Evolutionary conservation across 2,113 vertebrate genomes (phyloP).

Genomic region (Daubentonia madagascariensis): DNA sequence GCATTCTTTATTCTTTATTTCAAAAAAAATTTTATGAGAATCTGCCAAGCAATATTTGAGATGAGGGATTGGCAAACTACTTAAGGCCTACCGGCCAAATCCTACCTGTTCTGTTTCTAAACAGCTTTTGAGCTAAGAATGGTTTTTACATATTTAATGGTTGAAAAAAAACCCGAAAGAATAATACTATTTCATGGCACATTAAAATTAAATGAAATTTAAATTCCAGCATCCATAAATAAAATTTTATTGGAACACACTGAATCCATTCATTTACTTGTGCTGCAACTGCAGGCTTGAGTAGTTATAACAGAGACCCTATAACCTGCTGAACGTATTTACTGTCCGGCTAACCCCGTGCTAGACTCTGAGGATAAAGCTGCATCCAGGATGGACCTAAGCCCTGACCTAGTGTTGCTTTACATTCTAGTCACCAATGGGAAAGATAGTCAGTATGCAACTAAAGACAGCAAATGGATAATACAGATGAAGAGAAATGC

Average conservation of each 20-base stretch:
- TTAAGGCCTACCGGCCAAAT: background rate
- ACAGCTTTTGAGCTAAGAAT: background rate
- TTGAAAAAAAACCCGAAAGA: background rate
- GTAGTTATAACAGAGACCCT: background rate
- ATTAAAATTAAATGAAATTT: constrained; percentile 5
- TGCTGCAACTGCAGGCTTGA: background rate
- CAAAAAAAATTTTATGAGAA: background rate
- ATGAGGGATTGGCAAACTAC: background rate
- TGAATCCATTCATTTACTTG: background rate
- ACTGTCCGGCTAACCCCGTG: background rate
- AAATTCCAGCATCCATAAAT: background rate
- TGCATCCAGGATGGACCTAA: background rate
- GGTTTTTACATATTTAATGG: background rate
- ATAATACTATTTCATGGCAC: background rate
- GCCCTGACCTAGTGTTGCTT: background rate
- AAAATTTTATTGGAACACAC: background rate
- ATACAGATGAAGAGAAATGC: background rate
- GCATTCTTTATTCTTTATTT: constrained; percentile 26
- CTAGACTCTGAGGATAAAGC: background rate
- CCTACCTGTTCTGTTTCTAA: background rate
- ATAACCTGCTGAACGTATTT: background rate
- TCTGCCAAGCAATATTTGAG: background rate
- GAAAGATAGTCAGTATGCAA: background rate
- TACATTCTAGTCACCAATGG: background rate
- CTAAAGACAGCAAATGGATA: background rate